Base-by-base conservation (phyloP, 2,888 invertebrate genomes). In the Lepidochrysops patricia region DNA sequence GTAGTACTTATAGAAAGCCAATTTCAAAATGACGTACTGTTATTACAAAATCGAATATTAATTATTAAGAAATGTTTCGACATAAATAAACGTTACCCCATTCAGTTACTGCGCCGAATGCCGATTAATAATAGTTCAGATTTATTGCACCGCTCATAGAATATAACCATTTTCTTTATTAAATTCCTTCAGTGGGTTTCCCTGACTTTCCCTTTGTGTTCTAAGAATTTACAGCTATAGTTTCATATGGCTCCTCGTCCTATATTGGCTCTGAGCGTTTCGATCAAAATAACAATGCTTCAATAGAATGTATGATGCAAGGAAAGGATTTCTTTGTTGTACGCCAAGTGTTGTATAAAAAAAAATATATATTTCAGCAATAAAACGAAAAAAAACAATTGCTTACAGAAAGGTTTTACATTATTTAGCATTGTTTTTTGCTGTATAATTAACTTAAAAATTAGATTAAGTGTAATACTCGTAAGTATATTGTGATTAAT, bases 211-310 rank as follows among this genome's bases (percentile, higher is more conserved):
- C 54, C 32, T 54, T 54, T 54, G 54, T 54, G 29, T 15, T 27
- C 26, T 27, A 52, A 27, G 52, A 52, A 52, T 52, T 52, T 52
- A 52, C 15, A 32, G 29, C 32, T 54, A 54, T 54, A 54, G 54
- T 54, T 54, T 54, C 54, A 54, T 29, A 54, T 26, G 50, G 26
- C 29, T 32, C 54, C 32, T 52, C 29, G 54, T 9, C 23, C 43
- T 19, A 43, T 43, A 43, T 43, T 43, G 43, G 43, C 43, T 43
- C 43, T 19, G 15, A 43, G 43, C 43, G 43, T 43, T 43, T 43
- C 43, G 43, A 43, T 43, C 43, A 43, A 43, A 43, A 43, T 43
- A 19, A 43, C 43, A 43, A 43, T 19, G 4, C 19, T 12, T 43
- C 43, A 19, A 43, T 43, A 12, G 43, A 43, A 19, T 43, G 19